Percentiles rank a stretch among this genome's conserved stretches.
These are phyloP conservation scores for Calliphora vicina DNA, from an alignment of 1,140 invertebrate species.

Conservation along the genomic window DNA sequence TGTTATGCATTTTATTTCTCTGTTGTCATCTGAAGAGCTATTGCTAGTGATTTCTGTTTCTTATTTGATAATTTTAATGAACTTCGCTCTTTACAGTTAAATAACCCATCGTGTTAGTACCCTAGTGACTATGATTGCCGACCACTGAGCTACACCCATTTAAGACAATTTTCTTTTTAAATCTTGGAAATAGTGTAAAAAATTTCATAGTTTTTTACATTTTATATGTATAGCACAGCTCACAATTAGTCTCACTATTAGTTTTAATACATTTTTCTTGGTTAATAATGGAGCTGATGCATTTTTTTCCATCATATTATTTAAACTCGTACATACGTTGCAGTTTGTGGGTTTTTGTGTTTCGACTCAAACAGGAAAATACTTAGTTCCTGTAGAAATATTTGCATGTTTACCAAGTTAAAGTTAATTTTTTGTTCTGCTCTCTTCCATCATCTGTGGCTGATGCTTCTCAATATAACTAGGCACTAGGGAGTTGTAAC, in stretches of 20 bases:
- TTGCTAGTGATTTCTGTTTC: too few relatives aligned
- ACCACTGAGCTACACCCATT: too few relatives aligned
- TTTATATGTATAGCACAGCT: neutral
- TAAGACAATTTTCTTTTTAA: too few relatives aligned
- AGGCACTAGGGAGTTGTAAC: neutral
- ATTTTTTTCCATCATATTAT: too few relatives aligned
- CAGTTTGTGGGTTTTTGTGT: neutral
- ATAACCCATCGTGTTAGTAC: too few relatives aligned
- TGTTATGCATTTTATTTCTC: too few relatives aligned
- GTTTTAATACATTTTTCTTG: neutral
- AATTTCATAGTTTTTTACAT: too few relatives aligned
- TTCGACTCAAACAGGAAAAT: neutral
- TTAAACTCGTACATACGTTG: neutral
- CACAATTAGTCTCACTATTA: conserved; percentile 27
- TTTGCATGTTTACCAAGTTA: neutral
- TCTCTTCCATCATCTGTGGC: neutral
- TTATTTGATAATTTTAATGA: too few relatives aligned
- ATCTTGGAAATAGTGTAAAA: neutral
- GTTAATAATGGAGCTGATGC: too few relatives aligned
- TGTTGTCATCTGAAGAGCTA: too few relatives aligned
- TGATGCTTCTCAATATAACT: neutral
- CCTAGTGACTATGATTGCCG: too few relatives aligned
- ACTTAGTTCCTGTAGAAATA: neutral
- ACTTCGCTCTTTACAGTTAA: too few relatives aligned
- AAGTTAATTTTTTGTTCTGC: neutral